Evolutionary conservation across 2,888 invertebrate genomes (phyloP), one percentile per base, ranked within the genome.

Genomic region (Coelopa pilipes): DNA sequence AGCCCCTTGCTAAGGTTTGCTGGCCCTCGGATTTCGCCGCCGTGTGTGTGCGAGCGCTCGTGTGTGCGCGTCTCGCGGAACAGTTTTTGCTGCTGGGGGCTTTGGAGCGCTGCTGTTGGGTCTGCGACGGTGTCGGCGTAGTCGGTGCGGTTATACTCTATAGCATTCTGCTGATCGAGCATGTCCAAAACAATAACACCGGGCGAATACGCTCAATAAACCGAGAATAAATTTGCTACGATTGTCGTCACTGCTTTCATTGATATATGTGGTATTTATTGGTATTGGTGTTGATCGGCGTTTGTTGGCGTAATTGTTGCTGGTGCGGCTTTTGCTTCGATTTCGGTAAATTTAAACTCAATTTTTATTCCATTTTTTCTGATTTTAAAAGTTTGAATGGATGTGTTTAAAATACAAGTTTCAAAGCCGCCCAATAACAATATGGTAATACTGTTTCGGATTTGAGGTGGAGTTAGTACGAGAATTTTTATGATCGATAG

Each of bases 91-190:
- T 59, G 70, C 12, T 62, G 47, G 46, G 53, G 68, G 67, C 59
- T 73, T 70, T 72, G 55, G 68, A 66, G 7, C 67, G 34, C 46
- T 53, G 62, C 13, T 55, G 19, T 67, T 60, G 34, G 2, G 2
- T 34, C 34, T 34, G 34, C 34, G 34, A 34, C 7, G 34, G 34
- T 34, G 7, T 59, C 53, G 47, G 49, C 45, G 66, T 57, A 49
- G 71, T 70, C 66, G 62, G 65, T 70, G 12, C 67, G 34, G 45
- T 53, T 60, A 60, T 72, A 57, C 19, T 55, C 17, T 63, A 59
- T 75, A 59, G 55, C 60, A 63, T 71, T 55, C 71, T 74, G 75
- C 69, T 75, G 75, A 75, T 75, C 71, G 70, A 60, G 70, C 75
- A 75, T 34, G 7, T 34, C 2, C 34, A 34, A 2, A 2, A 34